Base-by-base conservation (phyloP, 2,113 vertebrate genomes). In the Puma concolor region DNA sequence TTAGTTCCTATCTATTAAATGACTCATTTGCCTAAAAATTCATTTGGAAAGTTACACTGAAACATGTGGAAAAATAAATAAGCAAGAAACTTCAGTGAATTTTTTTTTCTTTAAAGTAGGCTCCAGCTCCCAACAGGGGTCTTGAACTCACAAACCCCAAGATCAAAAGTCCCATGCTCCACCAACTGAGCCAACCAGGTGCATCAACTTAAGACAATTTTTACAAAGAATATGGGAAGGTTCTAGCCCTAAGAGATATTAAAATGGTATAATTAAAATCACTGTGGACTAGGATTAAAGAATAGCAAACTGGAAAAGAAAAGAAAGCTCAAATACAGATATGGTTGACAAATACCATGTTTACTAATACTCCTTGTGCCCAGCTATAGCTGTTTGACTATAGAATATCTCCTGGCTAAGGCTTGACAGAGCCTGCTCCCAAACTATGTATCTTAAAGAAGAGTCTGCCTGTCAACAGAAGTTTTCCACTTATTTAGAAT, bases 11-110 rank as follows among this genome's bases (percentile, higher is more conserved):
- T 33, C 6, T 66, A 89, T 38, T 85, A 88, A 91, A 17, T 79
- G 36, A 91, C 25, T 71, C 7, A 86, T 57, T 11, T 93, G 52
- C 31, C 60, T 90, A 80, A 66, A 90, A 92, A 77, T 33, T 92
- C 36, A 83, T 67, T 92, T 83, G 44, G 48, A 94, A 95, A 98
- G 72, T 77, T 38, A 92, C 7, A 91, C 25, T 77, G 50, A 87
- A 95, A 66, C 1, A 64, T n/a, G 44, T 66, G 36, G 57, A 33
- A 93, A 95, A 96, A 91, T 33, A 82, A 83, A 82, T 2, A 76
- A 17, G 33, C 36, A 90, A 88, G 41, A 89, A 89, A 76, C 10
- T 33, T 77, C 83, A 50, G 15, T 77, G 21, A 82, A 82, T 29
- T 77, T 48, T 31, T 31, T 72, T 31, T 77, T 48, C 57, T 60